Evolutionary conservation across 1,140 invertebrate species (phyloP), one percentile per base, ranked within the genome.

Genomic region (Rhizoglyphus robini): DNA sequence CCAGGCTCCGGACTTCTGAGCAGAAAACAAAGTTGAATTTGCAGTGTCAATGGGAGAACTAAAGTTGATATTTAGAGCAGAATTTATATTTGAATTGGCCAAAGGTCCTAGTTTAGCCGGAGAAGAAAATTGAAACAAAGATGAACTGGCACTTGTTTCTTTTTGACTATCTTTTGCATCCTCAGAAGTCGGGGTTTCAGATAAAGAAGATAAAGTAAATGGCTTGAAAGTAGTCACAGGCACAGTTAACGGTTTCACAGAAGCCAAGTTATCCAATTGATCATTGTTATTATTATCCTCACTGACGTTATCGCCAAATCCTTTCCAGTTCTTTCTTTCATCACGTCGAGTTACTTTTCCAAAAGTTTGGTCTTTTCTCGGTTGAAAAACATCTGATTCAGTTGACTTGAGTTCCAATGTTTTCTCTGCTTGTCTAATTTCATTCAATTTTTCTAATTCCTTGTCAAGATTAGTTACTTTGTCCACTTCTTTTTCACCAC

Each of bases 361-460:
- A 3, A 18, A 36, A 25, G 31, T 36, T 23, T 2, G 4, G 5
- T 30, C 8, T 20, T 29, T 58, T 58, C 8, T 58, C 29, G 27
- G 5, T 58, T 61, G 59, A 34, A 38, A 41, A 34, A 61, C 25
- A 13, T 41, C n/a, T 61, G 38, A 15, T 13, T 41, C 23, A 15
- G 36, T 61, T 36, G n/a, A n/a, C 15, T 38, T 61, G 11, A 23
- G n/a, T 41, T 61, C 3, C 23, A 46, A 60, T 60, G 13, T 8
- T 60, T 60, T 60, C 36, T 60, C 58, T 20, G 58, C 27, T 38
- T 18, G 30, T 60, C 15, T 32, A 38, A 38, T 60, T 32, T 60
- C 15, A 20, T 60, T 60, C 11, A 60, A 60, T 60, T 60, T 46
- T 60, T 60, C 8, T 34, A 60, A 23, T 13, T 60, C 48, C 23